Conservation (phyloP, 1,140 invertebrate species). For the Parasteatoda tepidariorum region DNA sequence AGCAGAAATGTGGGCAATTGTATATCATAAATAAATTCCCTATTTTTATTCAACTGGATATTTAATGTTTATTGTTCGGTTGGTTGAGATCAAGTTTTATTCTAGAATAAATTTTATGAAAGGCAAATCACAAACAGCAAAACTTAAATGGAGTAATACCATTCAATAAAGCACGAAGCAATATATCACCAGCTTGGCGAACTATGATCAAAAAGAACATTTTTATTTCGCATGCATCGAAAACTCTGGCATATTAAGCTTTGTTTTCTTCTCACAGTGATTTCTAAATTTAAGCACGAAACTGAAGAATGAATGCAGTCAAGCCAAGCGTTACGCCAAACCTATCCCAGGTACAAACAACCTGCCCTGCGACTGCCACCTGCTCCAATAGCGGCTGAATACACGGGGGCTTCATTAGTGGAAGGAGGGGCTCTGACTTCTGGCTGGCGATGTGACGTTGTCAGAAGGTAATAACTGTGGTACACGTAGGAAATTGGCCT, state of each 20-base stretch:
- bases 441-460: conserved; percentile 23
- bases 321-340: conserved; percentile 21
- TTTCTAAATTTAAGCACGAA: neutral
- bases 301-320: neutral
- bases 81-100: no score
- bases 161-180: no score
- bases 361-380: conserved; percentile 28
- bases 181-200: no score
- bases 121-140: no score
- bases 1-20: no score
- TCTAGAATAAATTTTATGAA: no score
- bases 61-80: no score
- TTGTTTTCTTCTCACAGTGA: neutral
- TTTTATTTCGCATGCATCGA: neutral
- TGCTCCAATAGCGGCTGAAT: conserved; percentile 43
- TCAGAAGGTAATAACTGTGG: conserved; percentile 46
- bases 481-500: conserved; percentile 53
- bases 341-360: neutral
- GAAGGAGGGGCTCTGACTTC: conserved; percentile 51
- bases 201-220: no score
- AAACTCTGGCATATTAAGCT: neutral
- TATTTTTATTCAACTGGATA: no score
- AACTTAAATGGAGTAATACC: no score
- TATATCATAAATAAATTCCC: no score
- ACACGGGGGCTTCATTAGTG: conserved; percentile 50